Evolutionary conservation across 2,797 vertebrate species (phyloP), one percentile per base, ranked within the genome.

Genomic region (Sciaenops ocellatus): DNA sequence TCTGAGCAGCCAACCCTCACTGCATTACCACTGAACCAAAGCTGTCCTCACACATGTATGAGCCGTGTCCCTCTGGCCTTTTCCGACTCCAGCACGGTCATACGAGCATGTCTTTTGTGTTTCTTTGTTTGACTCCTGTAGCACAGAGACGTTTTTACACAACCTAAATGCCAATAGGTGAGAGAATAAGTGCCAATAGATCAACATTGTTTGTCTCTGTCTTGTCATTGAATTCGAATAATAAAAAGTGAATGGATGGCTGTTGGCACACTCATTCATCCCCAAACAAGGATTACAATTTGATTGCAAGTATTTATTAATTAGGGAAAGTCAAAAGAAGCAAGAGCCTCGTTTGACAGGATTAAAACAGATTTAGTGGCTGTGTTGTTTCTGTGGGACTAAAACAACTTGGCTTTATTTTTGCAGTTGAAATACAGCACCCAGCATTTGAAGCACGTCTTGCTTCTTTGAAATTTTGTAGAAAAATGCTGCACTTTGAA

Each of bases 331-430:
- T 81, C 78, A 82, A 87, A 79, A 54, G 72, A 84, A 80, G 71
- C 62, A 68, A 62, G 60, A 76, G 66, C 54, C 56, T 88, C 18
- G 41, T 89, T 89, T 90, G 71, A 55, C 57, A 75, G 78, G 78
- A 92, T 94, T 91, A 93, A 87, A 85, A 78, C 79, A n/a, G 69
- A 87, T 94, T 89, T 78, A 85, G 73, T 76, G 30, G 20, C 55
- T 76, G n/a, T 73, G 57, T 79, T 81, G 72, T 85, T 80, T 87
- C 75, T 74, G n/a, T 56, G 69, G 66, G 51, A 66, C 34, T 69
- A 11, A 60, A 79, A 65, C 63, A 59, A 69, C n/a, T 76, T 11
- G 6, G 26, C 57, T 81, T 76, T 9, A 51, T n/a, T 82, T 80
- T 73, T 72, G 41, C 26, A 44, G 10, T 48, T 60, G 3, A 70